phyloP scores from a whole-genome alignment of 2,888 invertebrate species.

The Busseola fusca region DNA sequence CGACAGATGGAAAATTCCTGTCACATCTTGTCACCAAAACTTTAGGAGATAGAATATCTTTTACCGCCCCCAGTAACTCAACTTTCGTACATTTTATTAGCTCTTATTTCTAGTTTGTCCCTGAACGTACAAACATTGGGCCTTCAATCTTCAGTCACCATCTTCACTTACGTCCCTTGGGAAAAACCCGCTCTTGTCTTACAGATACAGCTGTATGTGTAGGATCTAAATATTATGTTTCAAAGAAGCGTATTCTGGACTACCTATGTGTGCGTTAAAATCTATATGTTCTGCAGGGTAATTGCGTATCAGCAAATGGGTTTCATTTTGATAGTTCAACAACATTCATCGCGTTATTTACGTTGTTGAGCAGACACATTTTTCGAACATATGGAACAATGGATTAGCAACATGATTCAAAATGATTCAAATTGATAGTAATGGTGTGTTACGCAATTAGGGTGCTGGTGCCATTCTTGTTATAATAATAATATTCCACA shows the following conservation, averaged over 20 bases:
- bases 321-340: too few relatives aligned
- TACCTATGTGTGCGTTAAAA: too few relatives aligned
- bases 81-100: slow-evolving; percentile 28
- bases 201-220: slow-evolving; percentile 5
- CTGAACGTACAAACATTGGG: slow-evolving; percentile 22
- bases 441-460: too few relatives aligned
- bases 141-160: slow-evolving; percentile 46
- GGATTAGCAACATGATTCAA: too few relatives aligned
- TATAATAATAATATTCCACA: too few relatives aligned
- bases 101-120: slow-evolving; percentile 39
- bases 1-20: not conserved
- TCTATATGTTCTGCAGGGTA: not conserved
- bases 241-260: not conserved
- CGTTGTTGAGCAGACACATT: too few relatives aligned
- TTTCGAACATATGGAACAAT: too few relatives aligned
- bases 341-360: too few relatives aligned
- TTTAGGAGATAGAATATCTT: slow-evolving; percentile 18
- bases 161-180: slow-evolving; percentile 48
- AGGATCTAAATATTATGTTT: slow-evolving; percentile 17
- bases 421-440: too few relatives aligned
- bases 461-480: too few relatives aligned
- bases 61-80: slow-evolving; percentile 9
- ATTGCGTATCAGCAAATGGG: too few relatives aligned
- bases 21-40: not conserved
- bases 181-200: slow-evolving; percentile 11